Evolutionary conservation across 2,797 vertebrate species (phyloP).

Genomic region (Microctenopoma lineatum): DNA sequence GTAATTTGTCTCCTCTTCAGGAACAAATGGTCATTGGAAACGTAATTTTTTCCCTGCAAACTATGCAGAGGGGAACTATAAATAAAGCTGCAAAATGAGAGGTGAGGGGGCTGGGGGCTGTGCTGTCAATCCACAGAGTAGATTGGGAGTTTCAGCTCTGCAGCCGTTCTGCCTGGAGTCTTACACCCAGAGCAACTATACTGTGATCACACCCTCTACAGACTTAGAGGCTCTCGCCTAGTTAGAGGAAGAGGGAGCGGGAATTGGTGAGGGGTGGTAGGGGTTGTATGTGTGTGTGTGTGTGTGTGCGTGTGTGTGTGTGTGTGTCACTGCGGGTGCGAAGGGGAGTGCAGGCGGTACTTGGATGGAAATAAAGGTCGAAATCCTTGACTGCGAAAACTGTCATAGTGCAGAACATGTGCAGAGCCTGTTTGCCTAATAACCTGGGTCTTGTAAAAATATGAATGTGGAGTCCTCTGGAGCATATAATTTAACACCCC

Average conservation of each 20-base stretch:
- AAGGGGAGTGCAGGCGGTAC: constrained; percentile 72
- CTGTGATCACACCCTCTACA: constrained; percentile 79
- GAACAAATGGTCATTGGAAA: constrained; percentile 82
- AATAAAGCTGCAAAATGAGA: constrained; percentile 70
- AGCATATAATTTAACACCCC: constrained; percentile 87
- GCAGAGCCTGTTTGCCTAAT: constrained; percentile 84
- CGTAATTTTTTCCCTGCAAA: constrained; percentile 58
- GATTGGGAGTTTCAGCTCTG: constrained; percentile 64
- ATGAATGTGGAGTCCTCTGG: constrained; percentile 77
- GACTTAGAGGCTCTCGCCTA: constrained; percentile 74
- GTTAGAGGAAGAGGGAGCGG: constrained; percentile 71
- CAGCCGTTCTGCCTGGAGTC: constrained; percentile 74
- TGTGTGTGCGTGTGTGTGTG: constrained; percentile 57
- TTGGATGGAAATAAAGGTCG: constrained; percentile 82
- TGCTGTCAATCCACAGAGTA: constrained; percentile 63
- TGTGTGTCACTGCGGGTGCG: constrained; percentile 64
- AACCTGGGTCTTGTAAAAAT: constrained; percentile 81
- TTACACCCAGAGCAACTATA: constrained; percentile 77
- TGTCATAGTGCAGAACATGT: constrained; percentile 82
- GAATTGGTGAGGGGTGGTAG: constrained; percentile 64
- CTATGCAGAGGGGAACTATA: constrained; percentile 61
- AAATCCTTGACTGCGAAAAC: constrained; percentile 86
- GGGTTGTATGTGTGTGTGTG: constrained; percentile 52
- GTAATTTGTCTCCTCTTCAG: constrained; percentile 89
- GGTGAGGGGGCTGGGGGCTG: constrained; percentile 60